Percentiles rank a stretch among this genome's conserved stretches.
Evolutionary conservation across 2,113 vertebrate genomes (phyloP).

Genomic region (Equus przewalskii): DNA sequence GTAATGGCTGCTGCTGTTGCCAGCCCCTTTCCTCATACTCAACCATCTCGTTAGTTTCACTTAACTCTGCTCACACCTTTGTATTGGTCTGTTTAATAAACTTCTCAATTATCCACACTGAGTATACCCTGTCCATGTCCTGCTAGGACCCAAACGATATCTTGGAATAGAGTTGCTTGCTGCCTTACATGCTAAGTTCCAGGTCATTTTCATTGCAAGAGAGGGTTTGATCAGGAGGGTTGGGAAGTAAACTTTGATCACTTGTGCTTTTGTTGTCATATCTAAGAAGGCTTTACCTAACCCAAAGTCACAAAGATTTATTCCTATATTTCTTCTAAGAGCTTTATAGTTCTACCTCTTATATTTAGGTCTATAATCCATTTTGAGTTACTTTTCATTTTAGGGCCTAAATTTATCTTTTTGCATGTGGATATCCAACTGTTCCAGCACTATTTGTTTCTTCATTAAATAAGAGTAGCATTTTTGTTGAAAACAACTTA

Average conservation of each 20-base stretch:
- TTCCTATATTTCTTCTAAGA: background rate
- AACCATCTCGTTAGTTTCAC: background rate
- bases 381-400: background rate
- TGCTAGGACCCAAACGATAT: background rate
- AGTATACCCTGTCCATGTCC: background rate
- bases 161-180: no score
- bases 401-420: background rate
- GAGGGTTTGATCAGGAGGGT: no score
- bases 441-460: background rate
- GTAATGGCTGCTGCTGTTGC: background rate
- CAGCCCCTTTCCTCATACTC: background rate
- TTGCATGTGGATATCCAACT: background rate
- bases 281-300: background rate
- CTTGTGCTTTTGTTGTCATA: background rate
- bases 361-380: background rate
- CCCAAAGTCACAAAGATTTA: background rate
- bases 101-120: background rate
- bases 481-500: conserved; percentile 1
- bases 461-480: background rate
- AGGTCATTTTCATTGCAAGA: background rate
- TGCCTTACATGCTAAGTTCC: background rate
- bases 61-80: background rate
- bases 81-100: background rate
- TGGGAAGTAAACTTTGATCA: background rate
- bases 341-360: background rate